Percentiles rank a stretch among this genome's conserved stretches.
These are phyloP conservation scores for Leucania comma DNA, from an alignment of 2,888 invertebrate species.

Conservation along the genomic window DNA sequence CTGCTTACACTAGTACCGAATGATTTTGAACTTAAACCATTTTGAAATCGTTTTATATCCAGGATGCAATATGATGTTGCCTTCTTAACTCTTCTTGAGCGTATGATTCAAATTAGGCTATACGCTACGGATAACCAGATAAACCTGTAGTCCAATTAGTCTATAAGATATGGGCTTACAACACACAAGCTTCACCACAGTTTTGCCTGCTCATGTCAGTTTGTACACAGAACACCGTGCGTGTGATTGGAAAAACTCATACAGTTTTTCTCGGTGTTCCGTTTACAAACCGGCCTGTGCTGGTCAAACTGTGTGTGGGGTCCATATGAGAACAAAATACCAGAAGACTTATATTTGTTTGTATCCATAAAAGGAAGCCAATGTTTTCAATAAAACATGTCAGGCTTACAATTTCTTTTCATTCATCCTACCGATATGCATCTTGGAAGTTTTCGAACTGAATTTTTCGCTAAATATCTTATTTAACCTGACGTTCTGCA, in stretches of 20 bases:
- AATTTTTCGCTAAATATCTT: neutral
- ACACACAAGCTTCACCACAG: too few relatives aligned
- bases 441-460: neutral
- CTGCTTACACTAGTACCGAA: conserved; percentile 11
- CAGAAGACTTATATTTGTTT: neutral
- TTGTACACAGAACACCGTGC: too few relatives aligned
- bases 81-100: neutral
- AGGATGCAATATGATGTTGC: neutral
- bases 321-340: neutral
- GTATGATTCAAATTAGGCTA: neutral
- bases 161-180: too few relatives aligned
- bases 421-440: conserved; percentile 14
- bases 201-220: too few relatives aligned
- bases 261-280: too few relatives aligned
- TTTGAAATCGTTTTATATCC: neutral
- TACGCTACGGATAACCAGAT: neutral
- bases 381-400: conserved; percentile 6
- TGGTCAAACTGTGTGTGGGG: too few relatives aligned
- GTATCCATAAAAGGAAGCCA: neutral
- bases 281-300: too few relatives aligned
- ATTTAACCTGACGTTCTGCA: neutral
- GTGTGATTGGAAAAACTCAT: too few relatives aligned
- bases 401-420: neutral
- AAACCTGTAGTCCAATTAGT: neutral
- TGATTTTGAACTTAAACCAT: conserved; percentile 22